A percentile compares a stretch with the other conserved stretches of the same genome.
These are phyloP conservation scores for Lophotriccus pileatus DNA, from an alignment of 2,797 vertebrate species.

Conservation along the genomic window DNA sequence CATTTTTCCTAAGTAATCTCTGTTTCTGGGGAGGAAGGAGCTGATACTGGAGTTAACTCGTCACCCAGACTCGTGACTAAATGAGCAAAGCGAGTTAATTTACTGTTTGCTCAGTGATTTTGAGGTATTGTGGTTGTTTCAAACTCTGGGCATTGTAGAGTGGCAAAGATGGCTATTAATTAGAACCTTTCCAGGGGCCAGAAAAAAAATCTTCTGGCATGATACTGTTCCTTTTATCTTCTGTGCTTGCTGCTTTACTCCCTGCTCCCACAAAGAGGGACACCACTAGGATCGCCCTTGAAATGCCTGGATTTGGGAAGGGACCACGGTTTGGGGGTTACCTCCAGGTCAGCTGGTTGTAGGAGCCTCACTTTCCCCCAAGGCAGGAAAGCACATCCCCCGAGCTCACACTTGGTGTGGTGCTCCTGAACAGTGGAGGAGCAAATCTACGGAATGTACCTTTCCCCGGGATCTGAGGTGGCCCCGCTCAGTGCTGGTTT, in stretches of 20 bases:
- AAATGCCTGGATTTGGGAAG: neutral
- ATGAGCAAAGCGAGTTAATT: neutral
- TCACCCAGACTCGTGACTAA: neutral
- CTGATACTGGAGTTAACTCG: neutral
- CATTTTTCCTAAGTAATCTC: neutral
- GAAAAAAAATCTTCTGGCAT: neutral
- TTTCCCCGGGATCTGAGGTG: neutral
- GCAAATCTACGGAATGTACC: neutral
- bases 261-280: neutral
- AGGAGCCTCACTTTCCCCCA: neutral
- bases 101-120: neutral
- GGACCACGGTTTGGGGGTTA: neutral
- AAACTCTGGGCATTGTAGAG: neutral
- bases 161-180: neutral
- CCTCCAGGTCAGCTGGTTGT: neutral
- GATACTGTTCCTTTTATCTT: neutral
- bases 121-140: rapidly evolving
- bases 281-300: neutral
- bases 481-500: neutral
- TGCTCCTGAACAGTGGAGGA: neutral
- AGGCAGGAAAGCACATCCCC: neutral
- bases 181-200: neutral
- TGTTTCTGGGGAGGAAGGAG: neutral
- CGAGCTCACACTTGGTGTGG: neutral
- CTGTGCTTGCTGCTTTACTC: neutral